Evolutionary conservation across 2,888 invertebrate genomes (phyloP), one percentile per base, ranked within the genome.

Genomic region (Sphinx pinastri): DNA sequence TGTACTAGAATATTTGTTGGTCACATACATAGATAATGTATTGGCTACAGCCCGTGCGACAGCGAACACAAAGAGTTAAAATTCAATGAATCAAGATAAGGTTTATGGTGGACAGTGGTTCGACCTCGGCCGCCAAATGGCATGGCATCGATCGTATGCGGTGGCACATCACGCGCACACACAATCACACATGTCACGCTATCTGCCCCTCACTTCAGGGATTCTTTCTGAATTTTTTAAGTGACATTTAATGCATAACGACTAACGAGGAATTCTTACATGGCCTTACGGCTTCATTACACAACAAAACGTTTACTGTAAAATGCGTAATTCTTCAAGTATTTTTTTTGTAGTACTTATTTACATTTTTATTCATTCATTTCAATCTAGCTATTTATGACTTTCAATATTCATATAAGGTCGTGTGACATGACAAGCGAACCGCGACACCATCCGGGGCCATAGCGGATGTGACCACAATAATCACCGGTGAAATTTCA

Each of bases 81-180:
- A 77, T 76, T 84, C 86, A 88, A 89, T 91, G 89, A 89, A 93
- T 93, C 93, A 89, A 90, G 93, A 93, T 94, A 93, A 93, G 91
- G 80, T 83, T 84, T 83, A 81, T 90, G 85, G 89, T 92, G 93
- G 92, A 91, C 91, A 91, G 85, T 63, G 63, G 63, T 85, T 80
- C 93, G 92, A 92, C 93, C 93, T 93, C 93, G 92, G 93, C 93
- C 93, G 88, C 91, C 93, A 93, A 93, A 92, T 86, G 83, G 82
- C 84, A 83, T 78, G 82, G 77, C 86, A 92, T 92, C 93, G 93
- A 93, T 93, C 89, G 91, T 75, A 82, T 85, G 84, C 82, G 85
- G 85, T 77, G 82, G 83, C 79, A 83, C 86, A 88, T 87, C 90
- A 89, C 87, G 87, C 85, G 84, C 83, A 73, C 74, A n/a, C n/a